A percentile compares a stretch with the other conserved stretches of the same genome.
Conservation (phyloP, 2,113 vertebrate genomes). For the Hippopotamus amphibius region DNA sequence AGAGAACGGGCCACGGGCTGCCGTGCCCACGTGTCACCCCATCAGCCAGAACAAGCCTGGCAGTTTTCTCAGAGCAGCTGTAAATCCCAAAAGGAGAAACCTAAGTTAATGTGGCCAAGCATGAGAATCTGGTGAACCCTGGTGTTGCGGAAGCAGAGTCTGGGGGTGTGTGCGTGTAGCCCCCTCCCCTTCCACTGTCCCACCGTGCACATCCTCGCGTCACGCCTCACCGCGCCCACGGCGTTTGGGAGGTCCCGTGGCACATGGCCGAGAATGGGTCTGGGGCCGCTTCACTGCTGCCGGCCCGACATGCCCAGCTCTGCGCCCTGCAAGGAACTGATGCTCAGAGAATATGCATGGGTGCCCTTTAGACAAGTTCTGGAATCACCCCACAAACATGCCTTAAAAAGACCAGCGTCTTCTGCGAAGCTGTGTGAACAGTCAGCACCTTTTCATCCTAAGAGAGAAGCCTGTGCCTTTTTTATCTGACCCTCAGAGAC, state of each 20-base stretch:
- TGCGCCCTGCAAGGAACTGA: not conserved
- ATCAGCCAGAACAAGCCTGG: not conserved
- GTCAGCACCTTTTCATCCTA: not conserved
- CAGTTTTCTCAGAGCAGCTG: not conserved
- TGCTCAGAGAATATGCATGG: not conserved
- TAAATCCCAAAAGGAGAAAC: not conserved
- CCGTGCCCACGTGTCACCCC: not conserved
- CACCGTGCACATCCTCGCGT: accelerated
- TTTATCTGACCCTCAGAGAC: not conserved
- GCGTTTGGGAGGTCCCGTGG: not conserved
- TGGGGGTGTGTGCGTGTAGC: not conserved
- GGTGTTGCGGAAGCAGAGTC: not conserved
- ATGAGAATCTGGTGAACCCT: accelerated
- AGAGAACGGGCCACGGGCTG: not conserved
- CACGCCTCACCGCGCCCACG: too few relatives aligned
- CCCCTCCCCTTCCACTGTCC: not conserved
- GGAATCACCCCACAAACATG: not conserved
- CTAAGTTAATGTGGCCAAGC: not conserved
- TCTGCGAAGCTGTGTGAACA: not conserved
- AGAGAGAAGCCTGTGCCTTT: not conserved
- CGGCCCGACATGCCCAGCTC: not conserved
- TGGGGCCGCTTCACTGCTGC: not conserved
- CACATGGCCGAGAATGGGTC: not conserved
- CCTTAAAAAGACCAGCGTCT: not conserved
- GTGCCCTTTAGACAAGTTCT: not conserved